Evolutionary conservation across 1,140 invertebrate genomes (phyloP).

Genomic region (Neodiprion lecontei): DNA sequence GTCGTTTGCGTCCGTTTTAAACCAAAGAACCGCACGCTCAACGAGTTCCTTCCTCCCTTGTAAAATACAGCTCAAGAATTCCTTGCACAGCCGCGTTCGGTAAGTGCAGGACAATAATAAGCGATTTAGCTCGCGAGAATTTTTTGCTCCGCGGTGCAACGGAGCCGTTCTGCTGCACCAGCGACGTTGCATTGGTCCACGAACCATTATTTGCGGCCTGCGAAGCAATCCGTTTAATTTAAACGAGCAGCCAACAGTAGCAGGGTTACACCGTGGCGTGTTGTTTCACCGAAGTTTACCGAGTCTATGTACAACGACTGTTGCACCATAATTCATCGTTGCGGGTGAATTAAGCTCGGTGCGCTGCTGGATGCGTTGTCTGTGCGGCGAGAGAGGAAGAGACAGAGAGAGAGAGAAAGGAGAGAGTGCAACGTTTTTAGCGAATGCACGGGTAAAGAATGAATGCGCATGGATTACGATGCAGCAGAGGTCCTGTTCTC

Average conservation of each 20-base stretch:
- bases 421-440: not conserved
- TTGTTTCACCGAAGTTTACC: slow-evolving; percentile 32
- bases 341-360: slow-evolving; percentile 46
- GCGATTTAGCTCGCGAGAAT: no score
- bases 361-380: no score
- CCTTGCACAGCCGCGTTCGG: no score
- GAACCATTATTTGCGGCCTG: slow-evolving; percentile 21
- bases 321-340: slow-evolving; percentile 49
- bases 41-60: no score
- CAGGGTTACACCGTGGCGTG: slow-evolving; percentile 29
- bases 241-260: slow-evolving; percentile 32
- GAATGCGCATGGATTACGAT: not conserved
- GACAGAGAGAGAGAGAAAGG: slow-evolving; percentile 12
- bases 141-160: no score
- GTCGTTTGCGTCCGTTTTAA: not conserved
- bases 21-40: not conserved
- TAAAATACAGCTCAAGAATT: no score
- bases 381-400: not conserved
- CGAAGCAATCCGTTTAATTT: slow-evolving; percentile 50
- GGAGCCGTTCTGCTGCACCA: no score
- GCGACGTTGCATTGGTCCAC: not conserved
- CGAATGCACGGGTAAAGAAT: not conserved
- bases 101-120: no score
- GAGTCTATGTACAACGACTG: slow-evolving; percentile 25
- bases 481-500: no score